Evolutionary conservation across 2,888 invertebrate species (phyloP).

Genomic region (Eudasyphora cyanicolor): DNA sequence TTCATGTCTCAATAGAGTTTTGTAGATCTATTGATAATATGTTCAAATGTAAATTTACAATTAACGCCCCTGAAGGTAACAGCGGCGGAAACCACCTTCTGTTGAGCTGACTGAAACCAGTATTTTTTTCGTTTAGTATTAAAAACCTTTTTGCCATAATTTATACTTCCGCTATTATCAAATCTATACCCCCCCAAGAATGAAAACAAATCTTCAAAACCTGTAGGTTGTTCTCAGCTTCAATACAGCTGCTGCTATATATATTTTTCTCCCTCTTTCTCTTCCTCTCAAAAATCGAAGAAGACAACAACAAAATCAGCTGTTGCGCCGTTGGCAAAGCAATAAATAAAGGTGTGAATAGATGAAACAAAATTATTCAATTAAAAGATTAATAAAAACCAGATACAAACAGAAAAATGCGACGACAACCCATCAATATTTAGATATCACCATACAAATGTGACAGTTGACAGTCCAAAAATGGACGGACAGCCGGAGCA

Average conservation of each 20-base stretch:
- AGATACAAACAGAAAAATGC: neutral
- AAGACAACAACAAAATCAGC: neutral
- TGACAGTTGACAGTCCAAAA: no score
- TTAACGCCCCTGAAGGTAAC: neutral
- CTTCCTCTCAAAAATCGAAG: neutral
- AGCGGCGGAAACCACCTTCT: neutral
- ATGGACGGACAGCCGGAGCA: neutral
- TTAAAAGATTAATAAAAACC: constrained; percentile 38
- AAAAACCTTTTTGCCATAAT: constrained; percentile 17
- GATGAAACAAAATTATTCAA: constrained; percentile 41
- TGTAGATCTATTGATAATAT: neutral
- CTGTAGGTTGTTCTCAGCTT: neutral
- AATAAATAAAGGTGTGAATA: constrained; percentile 36
- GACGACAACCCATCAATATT: neutral
- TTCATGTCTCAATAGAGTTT: neutral
- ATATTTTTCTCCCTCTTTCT: no score
- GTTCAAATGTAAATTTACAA: constrained; percentile 34
- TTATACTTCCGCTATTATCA: constrained; percentile 38
- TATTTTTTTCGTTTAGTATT: neutral
- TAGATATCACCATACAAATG: neutral
- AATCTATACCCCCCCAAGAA: neutral
- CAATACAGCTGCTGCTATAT: neutral
- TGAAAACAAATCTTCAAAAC: neutral
- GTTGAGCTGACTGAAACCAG: neutral
- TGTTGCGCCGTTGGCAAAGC: neutral